Base-by-base conservation (phyloP, 2,113 vertebrate species). In the Neodontobutis hainanensis region DNA sequence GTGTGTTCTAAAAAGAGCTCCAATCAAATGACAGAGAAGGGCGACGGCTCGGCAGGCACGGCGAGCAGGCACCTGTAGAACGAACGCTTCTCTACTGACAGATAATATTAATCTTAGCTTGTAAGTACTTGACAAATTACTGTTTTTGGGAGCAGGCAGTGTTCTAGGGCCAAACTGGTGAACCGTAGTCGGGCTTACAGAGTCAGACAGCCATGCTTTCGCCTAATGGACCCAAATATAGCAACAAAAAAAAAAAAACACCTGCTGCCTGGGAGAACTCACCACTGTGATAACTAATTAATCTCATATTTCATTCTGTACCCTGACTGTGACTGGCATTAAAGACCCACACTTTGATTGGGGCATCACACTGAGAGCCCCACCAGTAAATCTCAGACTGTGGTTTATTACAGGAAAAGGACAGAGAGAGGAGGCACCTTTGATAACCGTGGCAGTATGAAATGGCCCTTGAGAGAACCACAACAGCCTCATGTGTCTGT, bases 141-240 rank as follows among this genome's bases (percentile, higher is more conserved):
- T 78, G 58, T 81, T 77, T 81, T 77, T 73, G 84, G 61, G 74
- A 56, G 68, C 43, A 19, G 77, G 66, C 32, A 19, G 61, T 58
- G 75, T 87, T 83, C 74, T 75, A 86, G 69, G 72, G 78, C 77
- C 62, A 75, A 85, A 89, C 80, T 85, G 73, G 84, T 80, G 80
- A 89, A 87, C 90, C 86, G 57, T 44, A 78, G 82, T 82, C 82
- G 66, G 80, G 77, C 77, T 80, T 65, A 66, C 62, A 63, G 82
- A 89, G 76, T 84, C 86, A 90, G 87, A 77, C 83, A 78, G 82
- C 65, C 68, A 81, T 68, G 68, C 81, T 86, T 89, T 86, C 72
- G 64, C 84, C 79, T 86, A 89, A 90, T 88, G 72, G 83, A 63
- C 64, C 90, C 89, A 91, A 92, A 93, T 85, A 92, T 92, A 92